Base-by-base conservation (phyloP, 2,888 invertebrate genomes). In the Oligia strigilis region DNA sequence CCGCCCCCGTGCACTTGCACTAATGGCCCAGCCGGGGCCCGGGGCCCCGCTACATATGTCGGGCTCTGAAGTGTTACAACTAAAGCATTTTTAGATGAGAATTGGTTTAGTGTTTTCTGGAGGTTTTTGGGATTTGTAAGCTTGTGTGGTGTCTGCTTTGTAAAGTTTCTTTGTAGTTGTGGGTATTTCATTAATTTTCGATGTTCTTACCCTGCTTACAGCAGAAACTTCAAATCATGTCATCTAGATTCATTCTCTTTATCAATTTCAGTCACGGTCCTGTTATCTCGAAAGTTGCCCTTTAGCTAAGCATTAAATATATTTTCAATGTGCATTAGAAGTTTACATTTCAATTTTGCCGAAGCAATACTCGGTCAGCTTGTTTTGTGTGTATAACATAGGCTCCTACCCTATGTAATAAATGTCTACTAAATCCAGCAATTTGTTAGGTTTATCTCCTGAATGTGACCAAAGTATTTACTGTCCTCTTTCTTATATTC, bases 1-100 rank as follows among this genome's bases (percentile, higher is more conserved):
- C 91, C 87, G 88, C 88, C 77, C 85, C 77, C 85, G 88, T 90
- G 88, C 92, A 91, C 92, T 93, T 92, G 92, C 92, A 91, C 94
- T 94, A 94, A 93, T 94, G 94, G 94, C 90, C 83, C 86, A 72
- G 77, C 83, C 72, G 89, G 88, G 89, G 81, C 88, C 87, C 83
- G 78, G 83, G 72, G 75, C 66, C 72, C 64, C 70, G 76, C 80
- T 87, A 84, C 82, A 79, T 83, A 74, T 84, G 85, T 86, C 75
- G 72, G 55, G 75, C 79, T 78, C 69, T 72, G 64, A 75, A 83
- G 87, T 77, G 78, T 85, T 74, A 78, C 76, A 70, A 82, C 64
- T 78, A 70, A 88, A 85, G 64, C 69, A 81, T 88, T 85, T 87
- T 85, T 81, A 78, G 85, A 85, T 74, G 81, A 74, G 72, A 78